These are phyloP conservation scores for Gymnogyps californianus DNA, from an alignment of 2,113 vertebrate genomes.

Conservation along the genomic window DNA sequence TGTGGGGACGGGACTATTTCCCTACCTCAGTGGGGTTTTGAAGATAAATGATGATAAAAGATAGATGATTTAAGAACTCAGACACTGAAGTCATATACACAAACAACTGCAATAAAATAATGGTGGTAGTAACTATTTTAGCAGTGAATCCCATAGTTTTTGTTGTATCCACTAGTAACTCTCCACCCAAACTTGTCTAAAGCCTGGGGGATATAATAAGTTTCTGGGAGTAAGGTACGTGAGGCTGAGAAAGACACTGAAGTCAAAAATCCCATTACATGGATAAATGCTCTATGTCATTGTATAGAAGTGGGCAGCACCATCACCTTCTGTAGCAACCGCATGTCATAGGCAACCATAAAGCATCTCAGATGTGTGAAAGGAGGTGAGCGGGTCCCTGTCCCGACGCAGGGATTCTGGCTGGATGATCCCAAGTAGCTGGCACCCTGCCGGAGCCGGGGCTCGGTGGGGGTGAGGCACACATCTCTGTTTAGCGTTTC, in stretches of 20 bases:
- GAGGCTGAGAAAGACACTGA: not conserved
- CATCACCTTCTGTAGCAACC: not conserved
- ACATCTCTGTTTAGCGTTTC: not conserved
- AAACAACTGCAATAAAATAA: not conserved
- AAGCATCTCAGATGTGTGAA: not conserved
- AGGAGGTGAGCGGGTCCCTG: not conserved
- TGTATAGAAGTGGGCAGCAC: not conserved
- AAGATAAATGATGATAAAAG: not conserved
- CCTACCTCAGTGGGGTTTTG: not conserved
- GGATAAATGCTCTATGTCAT: not conserved
- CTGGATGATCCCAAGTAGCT: not conserved
- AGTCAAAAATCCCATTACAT: not conserved
- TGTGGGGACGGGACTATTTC: not conserved
- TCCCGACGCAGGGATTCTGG: not conserved
- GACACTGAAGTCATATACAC: not conserved
- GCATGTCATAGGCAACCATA: rapidly evolving
- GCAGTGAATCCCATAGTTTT: not conserved
- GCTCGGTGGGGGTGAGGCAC: not conserved
- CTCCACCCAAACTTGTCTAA: not conserved
- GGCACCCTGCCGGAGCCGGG: not conserved
- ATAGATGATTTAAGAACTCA: not conserved
- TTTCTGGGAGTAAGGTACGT: not conserved
- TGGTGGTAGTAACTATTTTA: not conserved
- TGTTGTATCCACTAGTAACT: not conserved
- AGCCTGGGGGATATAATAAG: not conserved